Base-by-base conservation (phyloP, 2,113 vertebrate species). In the Emydocephalus ijimae region DNA sequence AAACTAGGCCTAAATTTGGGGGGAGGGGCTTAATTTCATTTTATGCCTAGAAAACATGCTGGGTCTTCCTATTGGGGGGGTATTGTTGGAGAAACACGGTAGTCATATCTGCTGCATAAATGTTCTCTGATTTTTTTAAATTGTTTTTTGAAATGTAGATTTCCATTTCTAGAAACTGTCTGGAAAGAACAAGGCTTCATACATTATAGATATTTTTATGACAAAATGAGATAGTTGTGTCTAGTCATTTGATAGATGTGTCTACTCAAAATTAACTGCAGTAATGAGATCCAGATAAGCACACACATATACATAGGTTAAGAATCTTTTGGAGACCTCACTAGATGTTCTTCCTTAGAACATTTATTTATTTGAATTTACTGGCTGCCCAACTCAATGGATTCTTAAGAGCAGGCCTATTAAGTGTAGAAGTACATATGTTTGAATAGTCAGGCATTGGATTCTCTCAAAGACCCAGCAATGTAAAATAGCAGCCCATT, bases 181-280 rank as follows among this genome's bases (percentile, higher is more conserved):
- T 93, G 34, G 89, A n/a, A 74, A 92, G 74, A 93, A 94, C 87
- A 90, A 21, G 24, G 91, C 43, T 45, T n/a, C 3, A 87, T 21
- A 56, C 0, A 50, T 39, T 10, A 59, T 23, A 34, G 87, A 48
- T 89, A 54, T 20, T 12, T 34, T 59, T 86, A 43, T 61, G 29
- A 64, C 64, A 52, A 61, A 88, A 50, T 48, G 85, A 54, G 50
- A 81, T 52, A 55, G 54, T 50, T 5, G 55, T 50, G 48, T 50
- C 48, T 50, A 50, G 8, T 50, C 48, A 50, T n/a, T 56, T 15
- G 29, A 91, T 57, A 43, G 34, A 91, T 57, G 52, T 29, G 12
- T 85, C 26, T 43, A 55, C 2, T 43, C 69, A 55, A 34, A 20
- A 54, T 11, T 54, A 91, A 85, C 0, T 85, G 5, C 54, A 43